Evolutionary conservation across 2,888 invertebrate species (phyloP).

Genomic region (Drosophila setosimentum): DNA sequence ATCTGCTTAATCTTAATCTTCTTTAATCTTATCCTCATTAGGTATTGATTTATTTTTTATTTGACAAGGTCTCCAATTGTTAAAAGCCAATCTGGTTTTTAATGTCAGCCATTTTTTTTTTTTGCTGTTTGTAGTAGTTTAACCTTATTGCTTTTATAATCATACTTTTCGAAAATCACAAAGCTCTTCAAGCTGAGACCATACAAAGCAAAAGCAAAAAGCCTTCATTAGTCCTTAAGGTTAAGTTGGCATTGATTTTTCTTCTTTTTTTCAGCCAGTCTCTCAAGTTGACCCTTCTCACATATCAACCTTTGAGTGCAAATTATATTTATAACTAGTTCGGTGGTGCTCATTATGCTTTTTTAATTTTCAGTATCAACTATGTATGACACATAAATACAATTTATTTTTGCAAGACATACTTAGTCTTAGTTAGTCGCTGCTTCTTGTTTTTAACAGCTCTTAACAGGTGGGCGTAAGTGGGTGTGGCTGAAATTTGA

Average conservation of each 20-base stretch:
- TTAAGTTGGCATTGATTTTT: slow-evolving; percentile 40
- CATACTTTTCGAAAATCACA: neutral
- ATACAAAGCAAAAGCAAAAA: slow-evolving; percentile 2
- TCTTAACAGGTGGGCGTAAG: slow-evolving; percentile 9
- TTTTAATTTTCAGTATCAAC: neutral
- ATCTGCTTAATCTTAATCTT: neutral
- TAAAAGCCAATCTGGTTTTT: neutral
- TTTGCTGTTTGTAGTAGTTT: neutral
- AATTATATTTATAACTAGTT: neutral
- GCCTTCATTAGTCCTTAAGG: slow-evolving; percentile 34
- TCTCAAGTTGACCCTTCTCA: slow-evolving; percentile 10
- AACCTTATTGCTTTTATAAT: slow-evolving; percentile 3
- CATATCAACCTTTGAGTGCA: slow-evolving; percentile 8
- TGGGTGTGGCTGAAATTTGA: neutral
- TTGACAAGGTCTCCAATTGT: neutral
- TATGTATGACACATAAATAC: neutral
- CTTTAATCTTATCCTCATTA: neutral
- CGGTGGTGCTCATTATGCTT: neutral
- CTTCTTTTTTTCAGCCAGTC: slow-evolving; percentile 13
- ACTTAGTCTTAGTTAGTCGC: neutral
- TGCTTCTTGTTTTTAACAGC: neutral
- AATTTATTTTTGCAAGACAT: neutral
- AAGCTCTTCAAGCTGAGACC: neutral
- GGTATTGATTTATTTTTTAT: neutral
- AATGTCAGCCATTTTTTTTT: neutral